Conservation (phyloP, 2,113 vertebrate species). For the Ahaetulla prasina region DNA sequence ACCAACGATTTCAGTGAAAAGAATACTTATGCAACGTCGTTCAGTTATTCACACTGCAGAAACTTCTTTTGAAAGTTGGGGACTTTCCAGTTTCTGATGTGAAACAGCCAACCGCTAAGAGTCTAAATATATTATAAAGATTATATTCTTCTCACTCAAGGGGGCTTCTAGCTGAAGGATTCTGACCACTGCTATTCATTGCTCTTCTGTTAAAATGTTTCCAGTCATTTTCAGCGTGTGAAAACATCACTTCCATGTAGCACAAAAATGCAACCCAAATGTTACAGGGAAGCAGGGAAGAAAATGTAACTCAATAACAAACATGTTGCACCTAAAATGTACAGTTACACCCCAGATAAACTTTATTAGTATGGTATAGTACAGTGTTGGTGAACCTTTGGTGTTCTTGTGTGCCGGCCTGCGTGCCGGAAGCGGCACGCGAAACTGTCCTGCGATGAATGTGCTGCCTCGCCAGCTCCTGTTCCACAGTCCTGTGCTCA, state of each 20-base stretch:
- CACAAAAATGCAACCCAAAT: not conserved
- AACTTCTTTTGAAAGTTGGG: not conserved
- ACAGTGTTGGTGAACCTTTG: no score
- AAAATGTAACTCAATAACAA: not conserved
- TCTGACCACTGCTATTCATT: not conserved
- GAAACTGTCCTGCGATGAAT: no score
- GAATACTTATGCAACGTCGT: not conserved
- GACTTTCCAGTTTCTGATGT: not conserved
- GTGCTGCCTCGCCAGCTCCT: no score
- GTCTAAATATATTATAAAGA: not conserved
- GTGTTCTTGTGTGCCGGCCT: no score
- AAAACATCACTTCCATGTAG: not conserved
- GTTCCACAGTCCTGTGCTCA: no score
- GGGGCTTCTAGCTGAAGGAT: not conserved
- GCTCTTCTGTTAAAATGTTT: not conserved
- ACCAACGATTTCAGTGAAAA: constrained; percentile 21
- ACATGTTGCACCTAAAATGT: not conserved
- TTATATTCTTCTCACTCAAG: not conserved
- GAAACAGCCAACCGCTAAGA: not conserved
- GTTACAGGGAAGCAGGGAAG: not conserved
- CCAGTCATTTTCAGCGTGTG: not conserved
- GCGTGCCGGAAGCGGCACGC: no score
- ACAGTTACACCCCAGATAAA: not conserved
- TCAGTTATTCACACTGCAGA: constrained; percentile 10
- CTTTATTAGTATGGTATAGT: not conserved